Evolutionary conservation across 1,140 invertebrate genomes (phyloP), one percentile per base, ranked within the genome.

Genomic region (Copidosoma floridanum): DNA sequence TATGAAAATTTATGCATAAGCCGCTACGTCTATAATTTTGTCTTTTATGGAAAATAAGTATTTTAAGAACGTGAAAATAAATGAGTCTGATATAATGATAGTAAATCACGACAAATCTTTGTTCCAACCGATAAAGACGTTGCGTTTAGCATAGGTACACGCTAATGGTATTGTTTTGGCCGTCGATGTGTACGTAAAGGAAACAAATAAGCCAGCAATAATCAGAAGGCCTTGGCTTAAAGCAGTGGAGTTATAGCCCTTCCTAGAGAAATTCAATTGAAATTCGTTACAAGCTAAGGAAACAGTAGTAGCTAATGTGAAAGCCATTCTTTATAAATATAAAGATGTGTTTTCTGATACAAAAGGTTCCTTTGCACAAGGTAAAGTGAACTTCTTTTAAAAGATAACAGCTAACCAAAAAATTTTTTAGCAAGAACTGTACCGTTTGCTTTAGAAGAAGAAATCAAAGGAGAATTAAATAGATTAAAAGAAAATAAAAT

Each of bases 381-480:
- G n/a, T n/a, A n/a, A n/a, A n/a, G n/a, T n/a, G n/a, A n/a, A n/a
- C n/a, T n/a, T n/a, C n/a, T n/a, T n/a, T n/a, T n/a, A n/a, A n/a
- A n/a, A n/a, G n/a, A n/a, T n/a, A n/a, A n/a, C n/a, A 20, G 29
- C 16, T 24, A 21, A 11, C 51, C 51, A 11, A 29, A 32, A 1
- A 20, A 23, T 23, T 12, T 23, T 12, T 23, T 23, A 12, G 10
- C 55, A 18, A 27, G 63, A 32, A 48, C 51, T 2, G 64, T 63
- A n/a, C 51, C 64, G 29, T 65, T 51, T 52, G 55, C 59, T 0
- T 32, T 65, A 12, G 26, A 44, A 16, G 38, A 58, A 1, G 44
- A 47, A 46, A 50, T 67, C 5, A 57, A 60, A 32, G 32, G 56
- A 44, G 64, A 67, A 57, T 48, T 65, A 12, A 53, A 65, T 46